Evolutionary conservation across 2,113 vertebrate species (phyloP).

Genomic region (Equus przewalskii): DNA sequence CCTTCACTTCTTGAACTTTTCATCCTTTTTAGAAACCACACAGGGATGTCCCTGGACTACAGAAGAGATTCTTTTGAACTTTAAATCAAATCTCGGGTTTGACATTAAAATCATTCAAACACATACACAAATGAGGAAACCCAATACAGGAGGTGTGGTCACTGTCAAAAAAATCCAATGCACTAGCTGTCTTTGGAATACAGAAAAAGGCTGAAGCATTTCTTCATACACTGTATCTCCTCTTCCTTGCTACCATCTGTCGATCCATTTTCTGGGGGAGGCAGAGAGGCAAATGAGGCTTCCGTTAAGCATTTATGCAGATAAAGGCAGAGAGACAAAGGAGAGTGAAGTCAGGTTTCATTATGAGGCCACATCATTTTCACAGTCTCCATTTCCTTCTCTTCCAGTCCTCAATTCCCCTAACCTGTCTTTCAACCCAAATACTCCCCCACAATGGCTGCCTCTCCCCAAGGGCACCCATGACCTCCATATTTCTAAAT

Average conservation of each 20-base stretch:
- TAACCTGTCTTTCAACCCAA: not conserved
- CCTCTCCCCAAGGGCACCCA: not conserved
- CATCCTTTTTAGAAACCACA: not conserved
- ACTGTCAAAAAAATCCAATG: not conserved
- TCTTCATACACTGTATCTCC: not conserved
- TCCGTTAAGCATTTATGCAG: not conserved
- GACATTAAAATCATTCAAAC: conserved; percentile 9
- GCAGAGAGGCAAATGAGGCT: not conserved
- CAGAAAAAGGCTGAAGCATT: not conserved
- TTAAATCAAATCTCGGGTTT: not conserved
- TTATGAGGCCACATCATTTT: not conserved
- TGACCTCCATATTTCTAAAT: not conserved
- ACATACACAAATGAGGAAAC: not conserved
- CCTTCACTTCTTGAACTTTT: not conserved
- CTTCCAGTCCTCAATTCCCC: not conserved
- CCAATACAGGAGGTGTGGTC: not conserved
- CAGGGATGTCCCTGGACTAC: not conserved
- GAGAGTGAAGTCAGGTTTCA: not conserved
- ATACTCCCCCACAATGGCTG: not conserved
- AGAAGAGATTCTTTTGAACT: not conserved
- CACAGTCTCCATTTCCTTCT: not conserved
- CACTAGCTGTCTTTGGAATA: not conserved
- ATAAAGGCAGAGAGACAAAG: not conserved
- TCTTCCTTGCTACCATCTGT: not conserved
- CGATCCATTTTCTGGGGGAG: not conserved